Percentiles rank a stretch among this genome's conserved stretches.
These are phyloP conservation scores for Zaprionus bogoriensis DNA, from an alignment of 2,888 invertebrate species.

Conservation along the genomic window DNA sequence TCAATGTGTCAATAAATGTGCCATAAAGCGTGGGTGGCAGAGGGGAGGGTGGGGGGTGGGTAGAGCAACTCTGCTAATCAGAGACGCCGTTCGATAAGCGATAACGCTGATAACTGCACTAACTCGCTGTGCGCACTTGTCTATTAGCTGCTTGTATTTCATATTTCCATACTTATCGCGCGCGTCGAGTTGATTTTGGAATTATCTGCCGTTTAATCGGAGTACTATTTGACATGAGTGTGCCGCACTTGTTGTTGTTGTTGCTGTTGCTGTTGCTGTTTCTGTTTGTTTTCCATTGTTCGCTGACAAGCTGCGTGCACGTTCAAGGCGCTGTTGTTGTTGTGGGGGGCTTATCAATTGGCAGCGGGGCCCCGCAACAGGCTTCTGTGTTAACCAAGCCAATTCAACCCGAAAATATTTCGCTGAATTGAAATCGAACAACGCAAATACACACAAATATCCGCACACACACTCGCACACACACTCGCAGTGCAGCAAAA, in stretches of 20 bases:
- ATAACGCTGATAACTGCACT: constrained; percentile 34
- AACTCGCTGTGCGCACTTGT: constrained; percentile 44
- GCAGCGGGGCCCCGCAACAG: neutral
- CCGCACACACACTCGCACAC: neutral
- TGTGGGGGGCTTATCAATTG: constrained; percentile 38
- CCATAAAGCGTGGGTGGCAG: constrained; percentile 55
- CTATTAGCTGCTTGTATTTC: constrained; percentile 58
- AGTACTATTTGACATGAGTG: constrained; percentile 69
- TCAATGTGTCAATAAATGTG: constrained; percentile 76
- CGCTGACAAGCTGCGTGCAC: constrained; percentile 24
- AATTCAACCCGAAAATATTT: neutral
- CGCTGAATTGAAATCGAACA: constrained; percentile 35
- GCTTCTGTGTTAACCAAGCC: constrained; percentile 45
- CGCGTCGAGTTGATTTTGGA: constrained; percentile 66
- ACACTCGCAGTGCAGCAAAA: neutral
- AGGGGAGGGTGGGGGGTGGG: no score
- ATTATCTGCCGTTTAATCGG: constrained; percentile 73
- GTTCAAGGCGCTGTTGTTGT: constrained; percentile 15
- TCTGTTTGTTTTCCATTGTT: constrained; percentile 31
- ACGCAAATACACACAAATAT: constrained; percentile 12
- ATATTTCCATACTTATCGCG: constrained; percentile 42
- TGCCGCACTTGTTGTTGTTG: constrained; percentile 63
- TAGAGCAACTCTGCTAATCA: no score
- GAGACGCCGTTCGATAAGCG: constrained; percentile 39
- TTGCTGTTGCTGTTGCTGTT: constrained; percentile 22